phyloP scores from a whole-genome alignment of 2,797 vertebrate species.

The Spheniscus humboldti region DNA sequence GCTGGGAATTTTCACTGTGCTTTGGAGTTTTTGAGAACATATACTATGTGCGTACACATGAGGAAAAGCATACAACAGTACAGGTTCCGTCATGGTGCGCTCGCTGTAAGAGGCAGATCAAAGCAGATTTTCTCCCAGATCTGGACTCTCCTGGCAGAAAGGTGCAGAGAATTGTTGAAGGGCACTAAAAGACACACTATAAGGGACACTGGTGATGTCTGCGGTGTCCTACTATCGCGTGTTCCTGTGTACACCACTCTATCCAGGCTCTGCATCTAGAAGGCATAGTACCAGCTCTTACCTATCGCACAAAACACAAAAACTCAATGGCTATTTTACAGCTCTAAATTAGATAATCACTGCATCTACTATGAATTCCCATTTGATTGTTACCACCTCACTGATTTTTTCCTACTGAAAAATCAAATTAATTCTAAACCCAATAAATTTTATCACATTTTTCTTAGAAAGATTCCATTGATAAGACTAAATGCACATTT shows the following conservation, averaged over 20 bases:
- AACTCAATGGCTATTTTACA: background rate
- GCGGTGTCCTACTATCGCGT: background rate
- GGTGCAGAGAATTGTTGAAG: background rate
- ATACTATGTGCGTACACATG: fast-evolving
- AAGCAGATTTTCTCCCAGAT: background rate
- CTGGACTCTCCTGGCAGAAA: background rate
- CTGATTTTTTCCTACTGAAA: background rate
- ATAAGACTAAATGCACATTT: background rate
- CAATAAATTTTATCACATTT: fast-evolving
- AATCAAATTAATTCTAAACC: background rate
- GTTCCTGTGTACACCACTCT: background rate
- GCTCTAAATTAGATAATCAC: background rate
- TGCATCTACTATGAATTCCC: background rate
- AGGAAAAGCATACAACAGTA: background rate
- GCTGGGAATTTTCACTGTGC: background rate
- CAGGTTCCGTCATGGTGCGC: background rate
- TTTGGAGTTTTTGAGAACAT: background rate
- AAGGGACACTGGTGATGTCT: background rate
- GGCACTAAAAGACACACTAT: background rate
- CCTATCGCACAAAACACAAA: background rate
- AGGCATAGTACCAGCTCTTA: background rate
- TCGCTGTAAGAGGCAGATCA: background rate
- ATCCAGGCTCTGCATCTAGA: background rate
- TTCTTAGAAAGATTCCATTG: background rate
- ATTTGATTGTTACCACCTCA: background rate